Percentiles rank a stretch among this genome's conserved stretches.
Conservation (phyloP, 1,140 invertebrate species). For the Aphaenogaster ashmeadi region DNA sequence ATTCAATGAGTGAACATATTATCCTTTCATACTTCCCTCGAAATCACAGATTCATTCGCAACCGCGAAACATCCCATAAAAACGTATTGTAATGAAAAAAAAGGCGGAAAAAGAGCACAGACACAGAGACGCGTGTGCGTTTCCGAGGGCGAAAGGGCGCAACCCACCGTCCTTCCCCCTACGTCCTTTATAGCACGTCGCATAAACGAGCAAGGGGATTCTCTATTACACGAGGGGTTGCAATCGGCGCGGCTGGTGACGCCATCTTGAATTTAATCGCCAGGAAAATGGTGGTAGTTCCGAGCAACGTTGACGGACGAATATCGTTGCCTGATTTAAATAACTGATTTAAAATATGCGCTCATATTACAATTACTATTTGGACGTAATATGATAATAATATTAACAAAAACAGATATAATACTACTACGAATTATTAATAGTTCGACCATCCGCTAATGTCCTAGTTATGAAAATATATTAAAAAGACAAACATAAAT, state of each 20-base stretch:
- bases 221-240: slow-evolving; percentile 68
- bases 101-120: slow-evolving; percentile 73
- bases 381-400: not conserved
- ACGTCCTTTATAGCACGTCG: slow-evolving; percentile 70
- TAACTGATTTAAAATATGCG: not conserved
- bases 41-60: slow-evolving; percentile 73
- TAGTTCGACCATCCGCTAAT: not conserved
- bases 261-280: slow-evolving; percentile 86
- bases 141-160: slow-evolving; percentile 79
- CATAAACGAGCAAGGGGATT: slow-evolving; percentile 81
- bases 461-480: slow-evolving; percentile 5
- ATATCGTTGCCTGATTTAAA: slow-evolving; percentile 38
- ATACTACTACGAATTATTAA: not conserved
- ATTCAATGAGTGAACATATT: slow-evolving; percentile 9
- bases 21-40: slow-evolving; percentile 61
- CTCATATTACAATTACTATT: slow-evolving; percentile 1
- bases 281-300: slow-evolving; percentile 84
- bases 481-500: not conserved
- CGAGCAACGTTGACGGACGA: slow-evolving; percentile 44
- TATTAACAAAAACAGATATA: not conserved
- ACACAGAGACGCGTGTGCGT: slow-evolving; percentile 76
- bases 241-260: slow-evolving; percentile 68
- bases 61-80: slow-evolving; percentile 73
- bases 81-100: slow-evolving; percentile 75
- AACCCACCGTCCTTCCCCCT: slow-evolving; percentile 71